A percentile compares a stretch with the other conserved stretches of the same genome.
Conservation (phyloP, 1,140 invertebrate genomes). For the Drosophila serrata region DNA sequence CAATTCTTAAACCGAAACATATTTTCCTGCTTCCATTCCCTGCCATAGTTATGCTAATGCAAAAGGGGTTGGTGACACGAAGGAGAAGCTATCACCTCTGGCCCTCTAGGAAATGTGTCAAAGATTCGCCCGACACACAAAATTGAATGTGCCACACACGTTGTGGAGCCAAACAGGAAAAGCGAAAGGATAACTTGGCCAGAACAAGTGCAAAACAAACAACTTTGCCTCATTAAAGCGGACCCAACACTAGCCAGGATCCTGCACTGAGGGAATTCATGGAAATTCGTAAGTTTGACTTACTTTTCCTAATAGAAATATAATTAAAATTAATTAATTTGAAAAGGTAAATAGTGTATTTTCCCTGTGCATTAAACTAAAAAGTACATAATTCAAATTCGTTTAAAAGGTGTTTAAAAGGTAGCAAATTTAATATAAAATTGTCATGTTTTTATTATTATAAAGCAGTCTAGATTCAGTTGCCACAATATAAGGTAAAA, state of each 20-base stretch:
- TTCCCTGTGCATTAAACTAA: no score
- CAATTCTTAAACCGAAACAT: slow-evolving; percentile 39
- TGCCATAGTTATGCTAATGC: slow-evolving; percentile 59
- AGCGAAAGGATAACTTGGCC: slow-evolving; percentile 31
- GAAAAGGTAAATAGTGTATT: no score
- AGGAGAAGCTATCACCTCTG: slow-evolving; percentile 12
- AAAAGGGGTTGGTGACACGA: background rate
- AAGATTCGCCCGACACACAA: slow-evolving; percentile 8
- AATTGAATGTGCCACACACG: slow-evolving; percentile 24
- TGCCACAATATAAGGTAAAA: background rate
- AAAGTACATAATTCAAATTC: no score
- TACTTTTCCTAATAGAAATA: background rate
- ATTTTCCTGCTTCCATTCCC: slow-evolving; percentile 19
- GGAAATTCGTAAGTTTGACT: background rate
- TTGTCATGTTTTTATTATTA: no score
- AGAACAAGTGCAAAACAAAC: slow-evolving; percentile 42
- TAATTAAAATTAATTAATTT: background rate
- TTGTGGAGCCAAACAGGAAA: slow-evolving; percentile 18
- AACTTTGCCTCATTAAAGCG: slow-evolving; percentile 28
- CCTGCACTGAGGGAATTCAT: background rate
- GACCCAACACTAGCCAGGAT: background rate
- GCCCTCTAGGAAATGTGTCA: slow-evolving; percentile 36
- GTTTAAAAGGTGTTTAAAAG: no score
- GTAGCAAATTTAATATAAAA: no score
- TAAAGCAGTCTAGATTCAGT: background rate